These are phyloP conservation scores for Coptodon rendalli DNA, from an alignment of 2,113 vertebrate species.

Conservation along the genomic window DNA sequence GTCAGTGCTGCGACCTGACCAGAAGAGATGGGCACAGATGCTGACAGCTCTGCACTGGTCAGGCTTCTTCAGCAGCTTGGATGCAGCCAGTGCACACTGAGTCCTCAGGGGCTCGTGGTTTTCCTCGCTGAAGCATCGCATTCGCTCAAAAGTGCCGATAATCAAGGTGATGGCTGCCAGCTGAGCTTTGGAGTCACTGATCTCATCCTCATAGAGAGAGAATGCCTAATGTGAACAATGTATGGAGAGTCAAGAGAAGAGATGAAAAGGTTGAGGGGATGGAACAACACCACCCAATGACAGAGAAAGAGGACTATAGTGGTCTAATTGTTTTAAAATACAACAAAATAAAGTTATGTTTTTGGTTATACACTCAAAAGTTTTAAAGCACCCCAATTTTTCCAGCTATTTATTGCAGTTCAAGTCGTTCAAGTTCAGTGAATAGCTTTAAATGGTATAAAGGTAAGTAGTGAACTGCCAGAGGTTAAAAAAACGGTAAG, in stretches of 20 bases:
- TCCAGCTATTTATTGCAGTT: neutral
- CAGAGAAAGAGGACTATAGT: neutral
- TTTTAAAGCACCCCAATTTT: neutral
- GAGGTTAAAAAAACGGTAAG: neutral
- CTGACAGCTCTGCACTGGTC: slow-evolving; percentile 96
- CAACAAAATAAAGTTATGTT: neutral
- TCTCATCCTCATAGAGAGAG: slow-evolving; percentile 97
- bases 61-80: slow-evolving; percentile 96
- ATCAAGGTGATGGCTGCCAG: slow-evolving; percentile 97
- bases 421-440: rapidly evolving
- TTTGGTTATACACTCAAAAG: neutral
- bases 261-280: neutral
- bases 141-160: slow-evolving; percentile 95
- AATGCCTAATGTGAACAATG: slow-evolving; percentile 78
- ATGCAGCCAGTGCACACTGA: slow-evolving; percentile 93
- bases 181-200: slow-evolving; percentile 98
- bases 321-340: neutral
- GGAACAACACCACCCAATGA: neutral
- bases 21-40: slow-evolving; percentile 96
- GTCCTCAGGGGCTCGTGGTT: slow-evolving; percentile 96
- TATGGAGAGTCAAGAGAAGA: neutral
- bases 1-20: slow-evolving; percentile 94
- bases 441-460: neutral
- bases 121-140: slow-evolving; percentile 95
- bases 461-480: neutral